Percentiles rank a stretch among this genome's conserved stretches.
Conservation (phyloP, 2,888 invertebrate species). For the Ectemnius continuus region DNA sequence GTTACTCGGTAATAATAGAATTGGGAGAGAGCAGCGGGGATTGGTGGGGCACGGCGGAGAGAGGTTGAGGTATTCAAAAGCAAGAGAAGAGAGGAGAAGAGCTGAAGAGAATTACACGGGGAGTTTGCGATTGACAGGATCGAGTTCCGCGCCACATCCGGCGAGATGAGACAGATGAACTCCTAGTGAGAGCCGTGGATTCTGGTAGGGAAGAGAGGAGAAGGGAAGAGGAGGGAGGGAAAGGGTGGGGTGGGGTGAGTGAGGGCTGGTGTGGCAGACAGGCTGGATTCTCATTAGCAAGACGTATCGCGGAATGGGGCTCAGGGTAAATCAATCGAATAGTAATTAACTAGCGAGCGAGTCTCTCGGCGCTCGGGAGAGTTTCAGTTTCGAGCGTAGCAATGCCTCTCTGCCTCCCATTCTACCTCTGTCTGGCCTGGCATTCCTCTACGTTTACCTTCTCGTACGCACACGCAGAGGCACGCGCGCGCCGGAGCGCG, state of each 20-base stretch:
- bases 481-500: conserved; percentile 9
- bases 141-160: conserved; percentile 46
- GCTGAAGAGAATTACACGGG: conserved; percentile 17
- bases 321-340: conserved; percentile 70
- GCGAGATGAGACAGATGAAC: too few relatives aligned
- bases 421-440: conserved; percentile 40
- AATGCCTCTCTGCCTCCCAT: conserved; percentile 45
- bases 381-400: conserved; percentile 41
- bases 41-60: not conserved
- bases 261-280: conserved; percentile 22
- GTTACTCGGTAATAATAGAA: not conserved
- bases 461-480: conserved; percentile 21
- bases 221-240: too few relatives aligned
- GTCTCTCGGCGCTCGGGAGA: conserved; percentile 32
- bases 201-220: too few relatives aligned
- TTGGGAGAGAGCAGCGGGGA: not conserved
- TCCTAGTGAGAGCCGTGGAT: too few relatives aligned
- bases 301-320: conserved; percentile 49
- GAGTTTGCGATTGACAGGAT: conserved; percentile 43
- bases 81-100: not conserved
- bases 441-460: conserved; percentile 40
- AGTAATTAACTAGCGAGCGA: conserved; percentile 67
- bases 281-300: conserved; percentile 57
- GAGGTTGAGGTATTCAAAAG: not conserved
- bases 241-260: not conserved